Base-by-base conservation (phyloP, 2,113 vertebrate species). In the Oryctolagus cuniculus region DNA sequence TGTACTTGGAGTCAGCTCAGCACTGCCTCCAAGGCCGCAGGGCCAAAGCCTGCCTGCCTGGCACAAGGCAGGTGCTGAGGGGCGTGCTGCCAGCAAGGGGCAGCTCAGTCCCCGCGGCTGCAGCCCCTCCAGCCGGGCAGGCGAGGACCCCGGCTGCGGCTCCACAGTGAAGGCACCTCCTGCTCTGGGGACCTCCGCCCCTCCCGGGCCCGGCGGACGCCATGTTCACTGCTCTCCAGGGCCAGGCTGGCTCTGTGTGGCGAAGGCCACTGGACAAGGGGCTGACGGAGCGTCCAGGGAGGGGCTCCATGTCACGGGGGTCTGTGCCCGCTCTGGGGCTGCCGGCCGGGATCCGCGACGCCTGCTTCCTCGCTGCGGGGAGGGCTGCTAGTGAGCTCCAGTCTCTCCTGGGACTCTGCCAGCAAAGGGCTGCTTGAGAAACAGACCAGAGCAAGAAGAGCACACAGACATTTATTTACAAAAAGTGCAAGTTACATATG, bases 381-480 rank as follows among this genome's bases (percentile, higher is more conserved):
- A 58, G 55, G 21, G 36, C 15, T 38, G 34, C 79, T 38, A 34
- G 53, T 16, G 1, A 80, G 55, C 12, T 10, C 7, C 11, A 10
- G 19, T 1, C 0, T 0, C 3, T 10, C 22, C 1, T 4, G 6
- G 10, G 92, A 31, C 49, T 6, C 25, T 2, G 51, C 22, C 77
- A 58, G 55, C 22, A 3, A 25, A 75, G 29, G 44, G 55, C 55
- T 58, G 55, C 19, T 15, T 15, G n/a, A 95, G 90, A 81, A 87
- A 93, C 5, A 92, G 66, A 55, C 16, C n/a, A 92, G 63, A 93
- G 72, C 83, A 22, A 78, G 38, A 78, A 92, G 97, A 98, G 89
- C 75, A 97, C 97, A 98, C 98, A 97, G 97, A 98, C 89, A 85
- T 98, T 98, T 98, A 98, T 98, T 98, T 98, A 98, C 98, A 98